These are phyloP conservation scores for Ctenomys sociabilis DNA, from an alignment of 2,113 vertebrate species.

Conservation along the genomic window DNA sequence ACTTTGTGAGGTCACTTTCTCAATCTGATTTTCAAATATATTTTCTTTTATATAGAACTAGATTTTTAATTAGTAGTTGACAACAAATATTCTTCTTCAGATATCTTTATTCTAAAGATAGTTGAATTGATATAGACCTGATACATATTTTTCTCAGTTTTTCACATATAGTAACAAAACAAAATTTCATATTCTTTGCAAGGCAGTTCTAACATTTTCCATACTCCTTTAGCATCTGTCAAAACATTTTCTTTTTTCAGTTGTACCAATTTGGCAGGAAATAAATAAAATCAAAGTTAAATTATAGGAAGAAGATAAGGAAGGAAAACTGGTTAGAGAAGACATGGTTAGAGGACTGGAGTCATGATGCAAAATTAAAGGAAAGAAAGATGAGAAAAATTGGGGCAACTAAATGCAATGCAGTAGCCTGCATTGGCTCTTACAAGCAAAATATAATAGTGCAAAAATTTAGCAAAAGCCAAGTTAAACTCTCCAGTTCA, in stretches of 20 bases:
- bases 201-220: neutral
- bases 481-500: neutral
- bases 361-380: neutral
- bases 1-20: slow-evolving; percentile 22
- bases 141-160: neutral
- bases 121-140: neutral
- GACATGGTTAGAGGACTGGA: neutral
- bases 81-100: neutral
- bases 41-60: neutral
- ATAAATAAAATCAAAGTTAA: slow-evolving; percentile 34
- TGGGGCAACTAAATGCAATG: neutral
- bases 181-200: neutral
- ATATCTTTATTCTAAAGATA: neutral
- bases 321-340: slow-evolving; percentile 25
- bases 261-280: neutral
- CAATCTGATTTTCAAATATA: neutral
- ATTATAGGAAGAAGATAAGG: neutral
- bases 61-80: neutral
- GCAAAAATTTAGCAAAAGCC: neutral
- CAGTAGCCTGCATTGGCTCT: neutral
- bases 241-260: slow-evolving; percentile 27
- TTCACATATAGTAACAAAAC: slow-evolving; percentile 4
- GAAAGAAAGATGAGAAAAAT: neutral
- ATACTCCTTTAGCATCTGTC: neutral
- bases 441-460: neutral